Percentiles rank a stretch among this genome's conserved stretches.
Evolutionary conservation across 2,113 vertebrate species (phyloP).

Genomic region (Aplodontia rufa): DNA sequence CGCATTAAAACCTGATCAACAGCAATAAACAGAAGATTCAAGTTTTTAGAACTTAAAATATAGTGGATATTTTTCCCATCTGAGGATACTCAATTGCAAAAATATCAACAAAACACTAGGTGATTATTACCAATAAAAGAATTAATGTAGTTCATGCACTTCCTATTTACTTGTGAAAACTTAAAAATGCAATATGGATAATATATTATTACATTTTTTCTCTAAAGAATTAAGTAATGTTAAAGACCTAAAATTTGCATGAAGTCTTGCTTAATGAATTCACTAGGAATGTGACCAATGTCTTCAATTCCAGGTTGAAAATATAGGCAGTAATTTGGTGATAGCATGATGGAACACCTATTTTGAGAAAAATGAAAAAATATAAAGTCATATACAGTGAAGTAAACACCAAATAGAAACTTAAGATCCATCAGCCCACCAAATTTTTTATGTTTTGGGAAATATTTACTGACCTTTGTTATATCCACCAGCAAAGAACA

Average conservation of each 20-base stretch:
- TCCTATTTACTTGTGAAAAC: neutral
- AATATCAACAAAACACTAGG: conserved; percentile 11
- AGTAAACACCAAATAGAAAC: neutral
- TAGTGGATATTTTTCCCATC: neutral
- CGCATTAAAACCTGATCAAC: conserved; percentile 22
- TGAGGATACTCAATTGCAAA: neutral
- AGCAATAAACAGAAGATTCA: neutral
- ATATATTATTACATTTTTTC: neutral
- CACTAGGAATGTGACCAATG: neutral
- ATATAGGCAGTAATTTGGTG: neutral
- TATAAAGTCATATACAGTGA: neutral
- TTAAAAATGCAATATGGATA: neutral
- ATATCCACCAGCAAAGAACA: neutral
- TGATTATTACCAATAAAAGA: conserved; percentile 16
- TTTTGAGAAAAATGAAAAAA: neutral
- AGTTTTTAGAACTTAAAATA: conserved; percentile 54
- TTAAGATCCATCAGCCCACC: neutral
- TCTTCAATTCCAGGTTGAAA: conserved; percentile 26
- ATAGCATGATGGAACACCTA: neutral
- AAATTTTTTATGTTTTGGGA: neutral
- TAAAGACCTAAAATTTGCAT: neutral
- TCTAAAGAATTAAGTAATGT: neutral
- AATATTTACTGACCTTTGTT: neutral
- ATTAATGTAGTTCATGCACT: neutral
- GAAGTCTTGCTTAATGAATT: neutral